phyloP scores from a whole-genome alignment of 2,797 vertebrate genomes.

The Gobio occitaniae region DNA sequence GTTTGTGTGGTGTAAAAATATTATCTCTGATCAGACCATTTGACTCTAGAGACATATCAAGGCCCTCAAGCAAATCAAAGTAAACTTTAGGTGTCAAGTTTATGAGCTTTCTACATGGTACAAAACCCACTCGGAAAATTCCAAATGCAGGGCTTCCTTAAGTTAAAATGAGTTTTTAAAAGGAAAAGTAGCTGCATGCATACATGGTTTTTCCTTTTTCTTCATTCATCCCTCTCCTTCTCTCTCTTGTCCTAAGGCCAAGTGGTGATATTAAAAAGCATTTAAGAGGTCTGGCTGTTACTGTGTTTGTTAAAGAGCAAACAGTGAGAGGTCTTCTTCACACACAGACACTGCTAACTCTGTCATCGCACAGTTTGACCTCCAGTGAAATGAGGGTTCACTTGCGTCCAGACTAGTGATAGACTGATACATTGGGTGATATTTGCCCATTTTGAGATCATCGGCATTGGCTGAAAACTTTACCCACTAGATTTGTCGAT shows the following conservation, averaged over 20 bases:
- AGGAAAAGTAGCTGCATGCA: neutral
- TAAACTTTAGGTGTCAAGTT: neutral
- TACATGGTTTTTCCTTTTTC: neutral
- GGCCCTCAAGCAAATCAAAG: slow-evolving; percentile 16
- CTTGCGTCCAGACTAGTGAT: slow-evolving; percentile 57
- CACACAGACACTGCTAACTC: slow-evolving; percentile 37
- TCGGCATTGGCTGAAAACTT: neutral
- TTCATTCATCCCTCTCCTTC: neutral
- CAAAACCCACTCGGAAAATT: neutral
- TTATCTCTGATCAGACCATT: slow-evolving; percentile 1
- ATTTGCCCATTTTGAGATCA: neutral
- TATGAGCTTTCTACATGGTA: neutral
- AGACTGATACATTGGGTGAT: neutral
- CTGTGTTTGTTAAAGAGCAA: slow-evolving; percentile 62
- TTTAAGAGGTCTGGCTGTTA: slow-evolving; percentile 72
- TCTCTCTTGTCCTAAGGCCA: slow-evolving; percentile 65
- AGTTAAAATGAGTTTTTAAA: neutral
- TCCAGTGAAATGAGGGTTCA: slow-evolving; percentile 56
- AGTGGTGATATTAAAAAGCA: slow-evolving; percentile 76
- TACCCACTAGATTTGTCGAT: neutral
- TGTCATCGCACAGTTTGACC: slow-evolving; percentile 47
- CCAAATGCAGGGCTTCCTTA: neutral
- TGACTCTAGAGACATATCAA: neutral
- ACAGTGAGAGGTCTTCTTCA: slow-evolving; percentile 57
- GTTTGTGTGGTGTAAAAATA: slow-evolving; percentile 10